Evolutionary conservation across 2,113 vertebrate genomes (phyloP).

Genomic region (Phrynosoma blainvillii): DNA sequence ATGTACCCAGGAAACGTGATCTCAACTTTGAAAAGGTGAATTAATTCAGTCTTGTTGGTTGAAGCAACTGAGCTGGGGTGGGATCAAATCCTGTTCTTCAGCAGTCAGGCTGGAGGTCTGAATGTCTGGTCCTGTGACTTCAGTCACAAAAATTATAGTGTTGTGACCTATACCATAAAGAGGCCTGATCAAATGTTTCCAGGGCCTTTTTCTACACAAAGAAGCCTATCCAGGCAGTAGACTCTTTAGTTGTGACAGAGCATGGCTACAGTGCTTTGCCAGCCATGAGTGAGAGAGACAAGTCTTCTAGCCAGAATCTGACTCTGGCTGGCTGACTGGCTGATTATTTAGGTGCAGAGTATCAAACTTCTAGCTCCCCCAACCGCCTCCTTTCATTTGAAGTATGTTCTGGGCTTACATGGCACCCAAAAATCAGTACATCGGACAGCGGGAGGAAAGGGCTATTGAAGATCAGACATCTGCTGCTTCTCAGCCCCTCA

Average conservation of each 20-base stretch:
- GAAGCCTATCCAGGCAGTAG: not conserved
- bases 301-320: not conserved
- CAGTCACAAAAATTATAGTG: not conserved
- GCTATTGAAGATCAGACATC: no score
- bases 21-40: slow-evolving; percentile 77
- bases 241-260: not conserved
- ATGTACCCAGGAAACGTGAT: slow-evolving; percentile 77
- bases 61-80: not conserved
- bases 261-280: not conserved
- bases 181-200: not conserved
- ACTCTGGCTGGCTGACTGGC: no score
- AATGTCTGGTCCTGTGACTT: not conserved
- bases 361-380: no score
- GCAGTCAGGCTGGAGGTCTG: not conserved
- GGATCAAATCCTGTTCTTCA: not conserved
- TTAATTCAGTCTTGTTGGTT: not conserved
- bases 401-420: no score
- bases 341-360: no score
- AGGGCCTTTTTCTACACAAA: not conserved
- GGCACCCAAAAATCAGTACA: no score
- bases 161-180: not conserved
- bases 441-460: no score
- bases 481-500: no score
- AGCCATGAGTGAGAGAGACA: not conserved
- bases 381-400: no score